Conservation (phyloP, 2,113 vertebrate genomes). For the Parus major region DNA sequence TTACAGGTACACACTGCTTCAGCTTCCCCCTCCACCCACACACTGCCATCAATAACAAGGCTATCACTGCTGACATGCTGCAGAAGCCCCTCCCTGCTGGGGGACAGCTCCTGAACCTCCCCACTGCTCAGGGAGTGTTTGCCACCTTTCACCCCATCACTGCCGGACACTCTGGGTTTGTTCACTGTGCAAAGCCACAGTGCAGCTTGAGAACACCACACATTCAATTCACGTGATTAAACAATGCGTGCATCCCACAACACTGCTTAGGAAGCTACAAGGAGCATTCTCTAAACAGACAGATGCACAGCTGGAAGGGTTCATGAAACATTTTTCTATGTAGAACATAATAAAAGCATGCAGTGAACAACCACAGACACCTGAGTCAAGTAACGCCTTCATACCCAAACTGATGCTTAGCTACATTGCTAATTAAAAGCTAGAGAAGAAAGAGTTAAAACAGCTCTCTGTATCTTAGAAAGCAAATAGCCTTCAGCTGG, state of each 20-base stretch:
- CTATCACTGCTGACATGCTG: background rate
- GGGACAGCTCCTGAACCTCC: background rate
- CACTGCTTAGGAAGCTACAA: background rate
- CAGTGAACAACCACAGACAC: background rate
- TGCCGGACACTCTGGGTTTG: background rate
- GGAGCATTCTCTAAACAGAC: background rate
- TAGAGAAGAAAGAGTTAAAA: background rate
- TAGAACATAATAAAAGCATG: background rate
- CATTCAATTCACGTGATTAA: background rate
- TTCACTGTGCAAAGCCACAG: rapidly evolving
- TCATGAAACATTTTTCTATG: background rate
- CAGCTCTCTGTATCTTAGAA: background rate
- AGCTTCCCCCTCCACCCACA: rapidly evolving
- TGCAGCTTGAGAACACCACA: background rate
- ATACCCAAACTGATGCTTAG: background rate
- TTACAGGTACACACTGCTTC: rapidly evolving
- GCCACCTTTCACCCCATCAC: rapidly evolving
- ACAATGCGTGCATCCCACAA: background rate
- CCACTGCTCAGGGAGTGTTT: background rate
- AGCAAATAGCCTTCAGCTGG: background rate
- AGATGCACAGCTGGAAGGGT: background rate
- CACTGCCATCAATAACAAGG: too few relatives aligned
- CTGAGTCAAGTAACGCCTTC: background rate
- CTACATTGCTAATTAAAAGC: background rate
- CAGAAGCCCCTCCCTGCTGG: background rate